These are phyloP conservation scores for Beroe ovata DNA, from an alignment of 37 sponge, comb jelly and placozoan species.

Conservation along the genomic window DNA sequence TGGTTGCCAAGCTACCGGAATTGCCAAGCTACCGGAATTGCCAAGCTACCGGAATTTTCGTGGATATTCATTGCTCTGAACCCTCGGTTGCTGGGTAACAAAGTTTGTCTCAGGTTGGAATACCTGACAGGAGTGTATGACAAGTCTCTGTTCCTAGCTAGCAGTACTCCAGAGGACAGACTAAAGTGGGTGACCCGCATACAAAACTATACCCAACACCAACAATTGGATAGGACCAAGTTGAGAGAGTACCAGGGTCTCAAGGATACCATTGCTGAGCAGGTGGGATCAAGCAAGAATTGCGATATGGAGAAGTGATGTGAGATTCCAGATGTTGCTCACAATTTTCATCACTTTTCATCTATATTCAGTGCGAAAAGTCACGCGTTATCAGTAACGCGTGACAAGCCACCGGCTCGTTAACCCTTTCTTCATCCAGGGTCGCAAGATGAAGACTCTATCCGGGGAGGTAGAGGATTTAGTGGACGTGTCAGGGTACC, in stretches of 20 bases:
- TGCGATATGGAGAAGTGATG: too few species aligned
- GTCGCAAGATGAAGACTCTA: background rate
- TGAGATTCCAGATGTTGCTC: too few species aligned
- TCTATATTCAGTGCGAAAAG: too few species aligned
- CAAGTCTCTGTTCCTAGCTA: conserved; percentile 41
- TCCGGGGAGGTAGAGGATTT: conserved; percentile 1
- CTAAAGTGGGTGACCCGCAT: conserved; percentile 53
- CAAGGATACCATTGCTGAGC: conserved; percentile 32
- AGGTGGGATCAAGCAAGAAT: conserved; percentile 31
- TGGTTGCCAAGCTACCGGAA: too few species aligned
- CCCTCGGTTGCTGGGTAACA: too few species aligned
- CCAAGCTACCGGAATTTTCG: too few species aligned
- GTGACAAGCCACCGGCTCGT: too few species aligned
- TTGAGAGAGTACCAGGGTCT: conserved; percentile 11
- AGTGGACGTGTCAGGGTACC: conserved; percentile 18
- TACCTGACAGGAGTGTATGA: conserved; percentile 17
- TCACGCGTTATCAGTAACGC: too few species aligned
- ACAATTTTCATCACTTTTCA: too few species aligned
- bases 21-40: too few species aligned
- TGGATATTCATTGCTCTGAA: too few species aligned
- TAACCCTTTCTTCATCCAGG: too few species aligned
- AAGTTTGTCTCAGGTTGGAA: conserved; percentile 22
- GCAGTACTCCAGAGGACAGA: conserved; percentile 36
- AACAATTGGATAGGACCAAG: conserved; percentile 19
- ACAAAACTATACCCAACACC: background rate